Evolutionary conservation across 2,113 vertebrate genomes (phyloP).

Genomic region (Scophthalmus maximus): DNA sequence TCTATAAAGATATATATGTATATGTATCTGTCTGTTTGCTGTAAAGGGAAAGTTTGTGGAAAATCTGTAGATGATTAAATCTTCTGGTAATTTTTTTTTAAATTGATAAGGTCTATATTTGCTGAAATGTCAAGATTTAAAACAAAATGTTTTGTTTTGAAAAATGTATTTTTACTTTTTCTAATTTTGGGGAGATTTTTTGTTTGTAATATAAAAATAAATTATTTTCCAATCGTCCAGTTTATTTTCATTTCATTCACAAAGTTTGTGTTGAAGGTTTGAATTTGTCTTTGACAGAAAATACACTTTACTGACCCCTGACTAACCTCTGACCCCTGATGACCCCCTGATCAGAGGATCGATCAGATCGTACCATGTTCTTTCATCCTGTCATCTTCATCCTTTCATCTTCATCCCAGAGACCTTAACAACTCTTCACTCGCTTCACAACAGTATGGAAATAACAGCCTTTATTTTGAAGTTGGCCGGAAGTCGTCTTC

Average conservation of each 20-base stretch:
- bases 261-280: not conserved
- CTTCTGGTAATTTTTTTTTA: slow-evolving; percentile 25
- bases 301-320: no score
- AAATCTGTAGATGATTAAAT: no score
- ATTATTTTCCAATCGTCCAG: slow-evolving; percentile 17
- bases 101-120: slow-evolving; percentile 20
- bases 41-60: slow-evolving; percentile 26
- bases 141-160: not conserved
- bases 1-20: not conserved
- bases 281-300: no score
- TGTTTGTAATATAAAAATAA: slow-evolving; percentile 28
- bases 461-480: slow-evolving; percentile 41
- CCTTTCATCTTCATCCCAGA: no score
- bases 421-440: no score
- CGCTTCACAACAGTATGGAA: no score
- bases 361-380: no score
- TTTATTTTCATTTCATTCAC: not conserved
- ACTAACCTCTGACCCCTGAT: no score
- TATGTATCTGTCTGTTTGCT: not conserved
- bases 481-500: not conserved
- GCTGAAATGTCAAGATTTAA: not conserved
- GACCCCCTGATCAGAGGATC: no score
- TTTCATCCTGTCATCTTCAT: no score
- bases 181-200: not conserved
- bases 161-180: not conserved